Evolutionary conservation across 2,797 vertebrate species (phyloP).

Genomic region (Euthynnus affinis): DNA sequence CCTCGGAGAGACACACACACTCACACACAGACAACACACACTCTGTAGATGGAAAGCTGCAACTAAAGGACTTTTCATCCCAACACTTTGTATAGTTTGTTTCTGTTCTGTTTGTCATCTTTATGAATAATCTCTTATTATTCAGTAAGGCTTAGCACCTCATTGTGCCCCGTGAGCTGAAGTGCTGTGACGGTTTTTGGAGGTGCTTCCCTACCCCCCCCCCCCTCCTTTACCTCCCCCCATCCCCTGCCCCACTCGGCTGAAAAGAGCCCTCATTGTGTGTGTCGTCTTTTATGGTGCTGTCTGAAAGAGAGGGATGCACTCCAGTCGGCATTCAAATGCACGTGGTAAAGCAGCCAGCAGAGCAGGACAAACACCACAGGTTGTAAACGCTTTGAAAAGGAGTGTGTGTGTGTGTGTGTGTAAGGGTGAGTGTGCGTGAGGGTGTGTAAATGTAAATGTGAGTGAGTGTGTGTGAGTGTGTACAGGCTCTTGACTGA

Average conservation of each 20-base stretch:
- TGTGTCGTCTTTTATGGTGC: constrained; percentile 81
- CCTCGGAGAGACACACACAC: constrained; percentile 44
- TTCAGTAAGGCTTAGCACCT: constrained; percentile 76
- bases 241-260: constrained; percentile 62
- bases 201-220: constrained; percentile 65
- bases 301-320: constrained; percentile 81
- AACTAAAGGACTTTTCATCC: constrained; percentile 67
- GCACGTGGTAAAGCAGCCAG: constrained; percentile 80
- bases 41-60: constrained; percentile 41
- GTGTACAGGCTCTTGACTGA: constrained; percentile 61
- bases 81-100: constrained; percentile 69
- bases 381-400: constrained; percentile 81
- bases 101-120: constrained; percentile 76
- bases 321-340: constrained; percentile 83
- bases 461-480: constrained; percentile 32
- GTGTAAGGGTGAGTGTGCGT: constrained; percentile 36
- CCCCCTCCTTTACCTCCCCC: constrained; percentile 49
- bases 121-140: constrained; percentile 79
- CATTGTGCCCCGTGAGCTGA: constrained; percentile 75
- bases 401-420: constrained; percentile 55
- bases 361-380: constrained; percentile 82
- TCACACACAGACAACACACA: constrained; percentile 39
- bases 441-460: constrained; percentile 43
- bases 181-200: constrained; percentile 73
- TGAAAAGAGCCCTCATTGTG: constrained; percentile 84